Evolutionary conservation across 2,113 vertebrate species (phyloP), one percentile per base, ranked within the genome.

Genomic region (Hippocampus guttulatus): DNA sequence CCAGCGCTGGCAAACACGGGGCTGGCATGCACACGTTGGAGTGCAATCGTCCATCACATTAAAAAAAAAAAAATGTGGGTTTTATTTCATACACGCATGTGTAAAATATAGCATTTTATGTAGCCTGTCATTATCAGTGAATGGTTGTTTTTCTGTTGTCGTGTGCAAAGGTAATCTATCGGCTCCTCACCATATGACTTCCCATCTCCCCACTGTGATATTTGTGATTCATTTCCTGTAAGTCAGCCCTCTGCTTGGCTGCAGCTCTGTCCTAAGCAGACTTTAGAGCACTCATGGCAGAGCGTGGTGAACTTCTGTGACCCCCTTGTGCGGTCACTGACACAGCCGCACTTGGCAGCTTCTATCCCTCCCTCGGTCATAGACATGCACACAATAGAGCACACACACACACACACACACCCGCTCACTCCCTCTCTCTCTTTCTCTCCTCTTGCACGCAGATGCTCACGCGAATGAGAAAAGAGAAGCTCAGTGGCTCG

Each of bases 251-350:
- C 16, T 70, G 70, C 83, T 87, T 88, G 79, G 75, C 75, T 25
- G 54, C 66, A 45, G 45, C 65, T 30, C 30, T 0, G 2, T 81
- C 75, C 67, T 67, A 76, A 85, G 69, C 69, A 84, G 79, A 82
- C 85, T 89, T 85, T 75, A 71, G 73, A 60, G 61, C 80, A 81
- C 75, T 82, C 78, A 63, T 69, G 70, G 76, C 84, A 80, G 74
- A 84, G 75, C 79, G 82, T 79, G 62, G 69, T 90, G 88, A 91
- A 92, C 89, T 88, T 85, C 79, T 76, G 23, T 88, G 89, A 92
- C 91, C 91, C 82, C 33, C 83, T 86, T 76, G 81, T 88, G 88
- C 52, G 75, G 84, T 89, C 90, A 90, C 73, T 85, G 86, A 83
- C 80, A 88, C 87, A 83, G 86, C 82, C 82, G 76, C 80, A 70